Evolutionary conservation across 2,888 invertebrate genomes (phyloP).

Genomic region (Drosophila infuscata): DNA sequence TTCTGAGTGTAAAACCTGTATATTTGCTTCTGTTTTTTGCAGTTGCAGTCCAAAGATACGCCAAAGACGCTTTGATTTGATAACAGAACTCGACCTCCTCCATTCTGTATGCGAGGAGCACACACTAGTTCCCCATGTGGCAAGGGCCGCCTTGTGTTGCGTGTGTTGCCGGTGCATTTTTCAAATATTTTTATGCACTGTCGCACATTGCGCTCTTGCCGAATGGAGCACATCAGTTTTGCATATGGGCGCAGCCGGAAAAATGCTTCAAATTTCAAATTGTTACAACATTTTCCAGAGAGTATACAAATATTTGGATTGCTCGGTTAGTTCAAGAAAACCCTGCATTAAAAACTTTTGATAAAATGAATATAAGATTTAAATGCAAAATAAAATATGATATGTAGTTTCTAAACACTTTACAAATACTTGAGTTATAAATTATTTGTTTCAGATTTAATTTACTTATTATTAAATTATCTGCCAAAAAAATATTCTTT

Average conservation of each 20-base stretch:
- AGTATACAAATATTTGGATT: conserved; percentile 26
- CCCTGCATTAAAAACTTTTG: background rate
- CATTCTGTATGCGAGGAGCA: background rate
- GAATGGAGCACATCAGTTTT: conserved; percentile 54
- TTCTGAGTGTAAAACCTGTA: background rate
- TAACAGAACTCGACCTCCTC: conserved; percentile 48
- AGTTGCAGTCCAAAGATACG: conserved; percentile 25
- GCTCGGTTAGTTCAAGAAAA: background rate
- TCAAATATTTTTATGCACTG: conserved; percentile 77
- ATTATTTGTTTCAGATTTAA: background rate
- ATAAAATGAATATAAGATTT: background rate
- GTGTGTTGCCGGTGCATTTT: conserved; percentile 63
- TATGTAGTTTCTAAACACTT: background rate
- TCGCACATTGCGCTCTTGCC: conserved; percentile 59
- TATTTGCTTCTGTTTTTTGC: conserved; percentile 24
- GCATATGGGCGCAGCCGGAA: conserved; percentile 40
- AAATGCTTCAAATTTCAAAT: conserved; percentile 40
- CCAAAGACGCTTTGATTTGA: conserved; percentile 68
- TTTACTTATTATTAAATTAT: background rate
- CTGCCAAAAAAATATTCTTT: background rate
- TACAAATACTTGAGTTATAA: too few relatives aligned
- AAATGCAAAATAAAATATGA: background rate
- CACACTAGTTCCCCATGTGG: conserved; percentile 10
- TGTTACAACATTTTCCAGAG: conserved; percentile 28
- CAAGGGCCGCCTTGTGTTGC: conserved; percentile 28